Conservation (phyloP, 2,113 vertebrate species). For the Uria aalge region DNA sequence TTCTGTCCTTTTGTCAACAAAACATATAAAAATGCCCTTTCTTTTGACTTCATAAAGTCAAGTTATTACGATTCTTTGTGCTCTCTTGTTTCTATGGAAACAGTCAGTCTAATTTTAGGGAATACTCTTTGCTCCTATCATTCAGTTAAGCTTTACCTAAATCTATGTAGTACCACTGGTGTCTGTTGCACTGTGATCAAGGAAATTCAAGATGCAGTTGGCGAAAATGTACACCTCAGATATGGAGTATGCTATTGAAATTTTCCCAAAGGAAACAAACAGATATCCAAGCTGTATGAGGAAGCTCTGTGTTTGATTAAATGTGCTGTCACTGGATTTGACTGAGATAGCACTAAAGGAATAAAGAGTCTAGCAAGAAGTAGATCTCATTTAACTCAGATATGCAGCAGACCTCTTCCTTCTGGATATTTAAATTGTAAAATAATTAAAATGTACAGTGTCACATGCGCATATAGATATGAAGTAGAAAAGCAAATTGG, state of each 20-base stretch:
- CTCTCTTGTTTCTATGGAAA: constrained; percentile 45
- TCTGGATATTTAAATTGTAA: neutral
- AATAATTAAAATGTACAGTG: neutral
- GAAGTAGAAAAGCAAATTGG: neutral
- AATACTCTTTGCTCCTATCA: neutral
- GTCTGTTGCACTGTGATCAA: neutral
- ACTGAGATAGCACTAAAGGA: neutral
- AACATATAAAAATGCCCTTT: neutral
- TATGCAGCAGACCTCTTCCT: neutral
- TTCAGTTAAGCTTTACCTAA: neutral
- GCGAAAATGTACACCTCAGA: neutral
- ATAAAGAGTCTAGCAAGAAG: neutral
- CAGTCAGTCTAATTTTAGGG: constrained; percentile 42
- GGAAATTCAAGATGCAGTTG: neutral
- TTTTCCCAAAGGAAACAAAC: neutral
- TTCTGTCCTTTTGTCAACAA: neutral
- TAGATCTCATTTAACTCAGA: neutral
- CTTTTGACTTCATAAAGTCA: neutral
- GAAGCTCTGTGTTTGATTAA: neutral
- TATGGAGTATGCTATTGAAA: neutral
- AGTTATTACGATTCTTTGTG: constrained; percentile 24
- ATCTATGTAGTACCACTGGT: neutral
- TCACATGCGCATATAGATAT: neutral
- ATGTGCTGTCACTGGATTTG: neutral
- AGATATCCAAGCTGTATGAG: neutral